Base-by-base conservation (phyloP, 1,140 invertebrate genomes). In the Pantala flavescens region DNA sequence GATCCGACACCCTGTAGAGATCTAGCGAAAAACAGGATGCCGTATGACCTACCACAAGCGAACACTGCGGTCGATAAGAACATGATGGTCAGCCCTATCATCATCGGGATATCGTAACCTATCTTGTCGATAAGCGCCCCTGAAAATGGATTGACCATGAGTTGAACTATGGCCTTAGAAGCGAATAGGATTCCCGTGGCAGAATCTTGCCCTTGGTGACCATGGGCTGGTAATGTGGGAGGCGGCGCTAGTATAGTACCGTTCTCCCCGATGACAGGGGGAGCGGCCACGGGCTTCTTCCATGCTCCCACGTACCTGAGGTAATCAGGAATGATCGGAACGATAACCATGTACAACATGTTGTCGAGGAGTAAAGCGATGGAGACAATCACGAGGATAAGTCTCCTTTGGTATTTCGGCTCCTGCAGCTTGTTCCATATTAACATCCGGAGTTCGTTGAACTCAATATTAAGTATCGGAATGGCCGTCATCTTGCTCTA, bases 311-410 rank as follows among this genome's bases (percentile, higher is more conserved):
- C 91, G 78, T 92, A 91, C 55, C 96, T 86, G 74, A 99, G 84
- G 82, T 98, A 98, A 83, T 98, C 94, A 12, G 96, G 97, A 78
- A 99, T 98, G 70, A 99, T 99, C 24, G 97, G 98, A 55, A 99
- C 98, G 74, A 99, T 99, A 42, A 99, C 98, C 98, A 99, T 99
- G 83, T 99, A 99, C 72, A 99, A 84, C 98, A 99, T 98, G 85
- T 98, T 98, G 85, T 98, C 96, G 78, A 98, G 85, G 24, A 99
- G 85, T 75, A 99, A 85, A 0, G 98, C 98, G 76, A 99, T 94
- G 63, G 95, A 98, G 0, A 99, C 98, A 77, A 99, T 98, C 0
- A 99, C 90, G 75, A 99, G 84, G 74, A 99, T 92, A 23, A 98
- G 85, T 78, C 93, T 93, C 23, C 95, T 86, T 82, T 98, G 97